A percentile compares a stretch with the other conserved stretches of the same genome.
Evolutionary conservation across 2,113 vertebrate species (phyloP).

Genomic region (Hypomesus transpacificus): DNA sequence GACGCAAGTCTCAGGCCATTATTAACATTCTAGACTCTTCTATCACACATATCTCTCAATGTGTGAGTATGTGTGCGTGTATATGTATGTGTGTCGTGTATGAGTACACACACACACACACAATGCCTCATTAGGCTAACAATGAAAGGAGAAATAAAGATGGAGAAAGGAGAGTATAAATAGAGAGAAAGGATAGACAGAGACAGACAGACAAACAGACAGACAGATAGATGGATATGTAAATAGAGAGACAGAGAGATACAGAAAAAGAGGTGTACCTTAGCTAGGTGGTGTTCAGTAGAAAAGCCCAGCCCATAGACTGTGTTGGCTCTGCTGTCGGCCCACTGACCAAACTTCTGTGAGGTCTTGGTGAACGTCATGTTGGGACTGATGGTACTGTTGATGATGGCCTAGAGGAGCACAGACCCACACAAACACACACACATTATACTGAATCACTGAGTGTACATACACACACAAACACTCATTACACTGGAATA

Average conservation of each 20-base stretch:
- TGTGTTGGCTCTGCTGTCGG: constrained; percentile 92
- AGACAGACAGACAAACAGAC: not conserved
- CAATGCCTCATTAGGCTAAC: not conserved
- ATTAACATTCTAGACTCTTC: constrained; percentile 16
- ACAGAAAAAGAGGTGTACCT: not conserved
- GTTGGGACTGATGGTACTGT: not conserved
- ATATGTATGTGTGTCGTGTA: not conserved
- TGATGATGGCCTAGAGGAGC: not conserved
- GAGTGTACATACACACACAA: no score
- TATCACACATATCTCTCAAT: not conserved
- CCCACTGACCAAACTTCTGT: constrained; percentile 99
- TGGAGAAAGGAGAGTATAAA: not conserved
- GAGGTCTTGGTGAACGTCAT: constrained; percentile 99
- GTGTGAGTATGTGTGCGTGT: constrained; percentile 11
- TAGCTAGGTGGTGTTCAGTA: constrained; percentile 67
- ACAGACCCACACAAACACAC: not conserved
- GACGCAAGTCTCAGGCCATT: not conserved
- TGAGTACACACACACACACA: not conserved
- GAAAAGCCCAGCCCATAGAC: constrained; percentile 98
- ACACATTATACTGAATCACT: no score
- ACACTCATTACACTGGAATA: no score
- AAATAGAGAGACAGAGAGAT: not conserved
- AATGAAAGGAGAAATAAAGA: not conserved
- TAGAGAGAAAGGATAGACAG: not conserved
- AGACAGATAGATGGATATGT: not conserved